A percentile compares a stretch with the other conserved stretches of the same genome.
These are phyloP conservation scores for Camelus bactrianus DNA, from an alignment of 2,113 vertebrate species.

Conservation along the genomic window DNA sequence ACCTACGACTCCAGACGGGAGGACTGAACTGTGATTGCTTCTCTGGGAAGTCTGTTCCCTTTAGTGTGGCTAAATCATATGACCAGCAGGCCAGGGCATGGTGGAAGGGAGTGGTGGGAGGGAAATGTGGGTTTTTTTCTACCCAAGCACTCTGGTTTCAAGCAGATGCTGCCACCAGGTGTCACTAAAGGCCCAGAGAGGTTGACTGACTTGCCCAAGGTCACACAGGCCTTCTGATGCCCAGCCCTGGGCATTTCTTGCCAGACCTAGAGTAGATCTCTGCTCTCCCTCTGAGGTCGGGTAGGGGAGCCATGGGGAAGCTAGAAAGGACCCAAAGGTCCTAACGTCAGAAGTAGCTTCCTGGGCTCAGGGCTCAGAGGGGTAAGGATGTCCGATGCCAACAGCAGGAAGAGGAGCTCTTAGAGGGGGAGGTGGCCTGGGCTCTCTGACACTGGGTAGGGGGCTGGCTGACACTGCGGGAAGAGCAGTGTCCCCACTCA, in stretches of 20 bases:
- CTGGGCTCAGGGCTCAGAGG: not conserved
- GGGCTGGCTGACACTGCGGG: not conserved
- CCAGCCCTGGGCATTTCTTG: not conserved
- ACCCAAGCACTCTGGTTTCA: not conserved
- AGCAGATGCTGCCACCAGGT: conserved; percentile 65
- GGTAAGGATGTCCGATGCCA: not conserved
- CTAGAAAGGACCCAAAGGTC: not conserved
- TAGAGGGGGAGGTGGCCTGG: not conserved
- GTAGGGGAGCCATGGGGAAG: not conserved
- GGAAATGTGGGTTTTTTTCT: not conserved
- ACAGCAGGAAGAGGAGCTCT: not conserved
- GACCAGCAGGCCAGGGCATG: too few relatives aligned
- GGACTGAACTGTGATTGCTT: not conserved
- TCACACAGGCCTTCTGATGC: conserved; percentile 55
- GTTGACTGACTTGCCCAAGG: conserved; percentile 66
- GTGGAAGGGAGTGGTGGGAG: not conserved
- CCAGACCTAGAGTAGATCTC: not conserved
- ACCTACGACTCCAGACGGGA: not conserved
- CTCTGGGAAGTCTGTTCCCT: not conserved
- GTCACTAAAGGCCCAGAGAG: conserved; percentile 72
- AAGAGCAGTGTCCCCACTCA: not conserved
- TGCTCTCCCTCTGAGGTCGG: not conserved
- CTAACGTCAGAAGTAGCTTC: not conserved
- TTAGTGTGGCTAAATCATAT: not conserved
- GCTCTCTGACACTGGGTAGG: not conserved